Evolutionary conservation across 1,140 invertebrate genomes (phyloP), one percentile per base, ranked within the genome.

Genomic region (Monochamus saltuarius): DNA sequence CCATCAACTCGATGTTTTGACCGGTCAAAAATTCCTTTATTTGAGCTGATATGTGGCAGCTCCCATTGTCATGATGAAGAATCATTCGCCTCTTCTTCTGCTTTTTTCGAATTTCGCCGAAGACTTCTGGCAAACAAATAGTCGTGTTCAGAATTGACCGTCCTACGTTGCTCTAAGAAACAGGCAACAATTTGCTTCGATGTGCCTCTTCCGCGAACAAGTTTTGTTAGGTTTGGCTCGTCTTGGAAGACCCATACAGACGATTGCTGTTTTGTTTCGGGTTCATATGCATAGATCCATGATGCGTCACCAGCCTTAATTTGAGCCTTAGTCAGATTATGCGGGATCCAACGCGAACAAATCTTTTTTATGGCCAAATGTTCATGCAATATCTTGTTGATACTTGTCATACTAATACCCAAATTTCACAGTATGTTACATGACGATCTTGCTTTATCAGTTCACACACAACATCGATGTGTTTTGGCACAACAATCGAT

Each of bases 201-300:
- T 14, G 64, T 66, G 59, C 66, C 73, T 65, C 67, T 53, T 53
- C 42, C 53, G 19, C 67, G 65, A 71, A 70, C 59, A 65, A 73
- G 62, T 74, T 64, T 74, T 58, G 66, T 73, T 69, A 67, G 67
- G 50, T 75, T 74, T 60, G 61, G 62, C 59, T 75, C 69, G 45
- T 71, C 63, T 73, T 73, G 68, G 42, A 75, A 73, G 50, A 72
- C 61, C 60, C 68, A 66, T 61, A 60, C 50, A 56, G 59, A 62
- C 14, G 61, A 70, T 43, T 67, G 59, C 43, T 63, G 61, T 65
- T 71, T 68, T 7, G 34, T 68, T 68, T 71, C 60, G 38, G 66
- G 61, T 45, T 71, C 70, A 67, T 66, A 67, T 51, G 56, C 54
- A 64, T 66, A 71, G 29, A 69, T 62, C 62, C 68, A 68, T 45